Percentiles rank a stretch among this genome's conserved stretches.
Evolutionary conservation across 1,140 invertebrate genomes (phyloP).

Genomic region (Heliconius eleuchia): DNA sequence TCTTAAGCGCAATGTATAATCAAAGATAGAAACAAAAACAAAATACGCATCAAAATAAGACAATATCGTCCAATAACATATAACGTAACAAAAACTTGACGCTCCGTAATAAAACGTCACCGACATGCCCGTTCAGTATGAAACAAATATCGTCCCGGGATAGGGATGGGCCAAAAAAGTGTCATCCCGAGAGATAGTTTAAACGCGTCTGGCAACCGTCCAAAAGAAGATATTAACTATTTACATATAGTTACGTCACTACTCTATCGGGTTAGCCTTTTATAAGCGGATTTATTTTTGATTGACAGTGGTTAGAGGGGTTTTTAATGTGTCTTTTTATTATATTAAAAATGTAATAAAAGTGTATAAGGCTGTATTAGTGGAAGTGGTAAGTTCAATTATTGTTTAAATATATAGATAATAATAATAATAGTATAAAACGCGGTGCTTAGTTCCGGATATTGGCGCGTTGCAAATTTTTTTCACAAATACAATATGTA

Average conservation of each 20-base stretch:
- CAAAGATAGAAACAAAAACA: not conserved
- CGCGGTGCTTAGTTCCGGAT: no score
- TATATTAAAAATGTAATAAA: no score
- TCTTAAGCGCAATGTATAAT: no score
- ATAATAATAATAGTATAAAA: no score
- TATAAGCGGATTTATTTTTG: conserved; percentile 14
- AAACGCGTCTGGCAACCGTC: conserved; percentile 6
- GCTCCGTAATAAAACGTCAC: conserved; percentile 18
- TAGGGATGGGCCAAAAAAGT: conserved; percentile 17
- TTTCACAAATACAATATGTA: no score
- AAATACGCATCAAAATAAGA: conserved; percentile 1
- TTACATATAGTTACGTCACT: conserved; percentile 18
- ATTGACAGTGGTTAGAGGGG: not conserved
- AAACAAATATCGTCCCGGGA: conserved; percentile 17
- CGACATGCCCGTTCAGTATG: conserved; percentile 17
- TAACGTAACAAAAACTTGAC: conserved; percentile 16
- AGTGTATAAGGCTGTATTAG: no score
- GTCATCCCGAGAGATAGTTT: conserved; percentile 19
- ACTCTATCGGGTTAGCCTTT: conserved; percentile 10
- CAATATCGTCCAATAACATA: not conserved
- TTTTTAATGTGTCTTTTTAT: not conserved
- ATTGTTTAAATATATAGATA: no score
- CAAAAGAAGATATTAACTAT: conserved; percentile 18
- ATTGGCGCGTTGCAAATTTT: no score
- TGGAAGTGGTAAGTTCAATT: no score